Evolutionary conservation across 35 echinoderm and acorn worm genomes (phyloP), one percentile per base, ranked within the genome.

Genomic region (Nesometra sesokonis): DNA sequence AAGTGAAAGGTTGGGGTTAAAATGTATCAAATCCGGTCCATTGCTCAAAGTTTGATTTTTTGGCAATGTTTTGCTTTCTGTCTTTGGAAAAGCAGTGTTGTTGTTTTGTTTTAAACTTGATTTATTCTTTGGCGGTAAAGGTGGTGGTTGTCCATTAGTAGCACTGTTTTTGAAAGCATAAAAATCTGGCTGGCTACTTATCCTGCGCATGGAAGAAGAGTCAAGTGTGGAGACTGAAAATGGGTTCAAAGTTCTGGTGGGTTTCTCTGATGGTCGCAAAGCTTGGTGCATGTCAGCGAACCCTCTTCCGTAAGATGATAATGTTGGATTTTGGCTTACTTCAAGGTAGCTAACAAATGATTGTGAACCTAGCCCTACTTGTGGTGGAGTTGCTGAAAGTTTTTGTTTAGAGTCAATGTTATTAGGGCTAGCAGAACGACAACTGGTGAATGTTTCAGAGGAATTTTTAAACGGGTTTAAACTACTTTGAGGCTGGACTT

Each of bases 181-280:
- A 46, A 94, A 90, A 76, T 82, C 87, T 29, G 92, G 92, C 23
- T 93, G 88, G 79, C 92, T 93, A 77, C 81, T 93, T 30, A 93
- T 93, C 30, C 92, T 78, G 5, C 92, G 84, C 13, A 93, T 90
- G 47, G 77, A 39, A 32, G 40, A 81, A 31, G 46, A 21, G 47
- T 52, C 9, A 21, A 77, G 5, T 32, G 15, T 29, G 34, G 35
- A 17, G n/a, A 17, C 19, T 46, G 77, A 27, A 37, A 77, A 32
- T 13, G 32, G 34, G 67, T 30, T 33, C 52, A 38, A 21, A 57
- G 31, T 35, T 31, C 13, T 82, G 47, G 80, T 19, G 82, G n/a
- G 80, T 17, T 27, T 47, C n/a, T 36, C 35, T 52, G 30, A 83
- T 77, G 34, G 35, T 77, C 13, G 30, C 35, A 36, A 36, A 37